Base-by-base conservation (phyloP, 1,140 invertebrate genomes). In the Bicyclus anynana region DNA sequence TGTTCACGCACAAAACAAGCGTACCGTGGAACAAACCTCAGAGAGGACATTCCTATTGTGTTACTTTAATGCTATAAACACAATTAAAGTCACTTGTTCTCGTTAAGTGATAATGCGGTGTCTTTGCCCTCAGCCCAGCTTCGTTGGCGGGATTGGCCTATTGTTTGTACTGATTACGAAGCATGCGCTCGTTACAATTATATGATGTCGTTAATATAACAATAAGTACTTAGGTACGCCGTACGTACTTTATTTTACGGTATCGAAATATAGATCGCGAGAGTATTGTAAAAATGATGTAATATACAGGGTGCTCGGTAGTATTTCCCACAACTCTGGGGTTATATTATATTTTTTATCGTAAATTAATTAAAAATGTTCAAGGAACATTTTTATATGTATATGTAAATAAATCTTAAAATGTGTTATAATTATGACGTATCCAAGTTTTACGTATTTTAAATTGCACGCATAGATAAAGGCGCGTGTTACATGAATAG, bases 1-100 rank as follows among this genome's bases (percentile, higher is more conserved):
- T 47, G 12, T 26, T 47, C 21, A n/a, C 6, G 10, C 21, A 20
- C 20, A 44, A 44, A 44, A 57, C 21, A 57, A 57, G 14, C 48
- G 49, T 59, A 59, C 14, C 49, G 40, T 59, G 47, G 49, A 50
- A 44, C 37, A 57, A 54, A 47, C 49, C 29, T 52, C 42, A 52
- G 49, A 17, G 13, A 29, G 27, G 29, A 59, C 50, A 35, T 46
- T 47, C 51, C 38, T 33, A 54, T 55, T 61, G 59, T 61, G 59
- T 61, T 53, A 68, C 59, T 60, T 76, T 78, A 78, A 77, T 72
- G 67, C 71, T 72, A 81, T 77, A 82, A 84, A 84, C 64, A 83
- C 79, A 85, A 85, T 85, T 85, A 87, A 85, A 85, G 68, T 84
- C 76, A 84, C 77, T 84, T 84, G 69, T 60, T 84, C 84, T 84